Evolutionary conservation across 2,888 invertebrate species (phyloP).

Genomic region (Eurytoma adleriae): DNA sequence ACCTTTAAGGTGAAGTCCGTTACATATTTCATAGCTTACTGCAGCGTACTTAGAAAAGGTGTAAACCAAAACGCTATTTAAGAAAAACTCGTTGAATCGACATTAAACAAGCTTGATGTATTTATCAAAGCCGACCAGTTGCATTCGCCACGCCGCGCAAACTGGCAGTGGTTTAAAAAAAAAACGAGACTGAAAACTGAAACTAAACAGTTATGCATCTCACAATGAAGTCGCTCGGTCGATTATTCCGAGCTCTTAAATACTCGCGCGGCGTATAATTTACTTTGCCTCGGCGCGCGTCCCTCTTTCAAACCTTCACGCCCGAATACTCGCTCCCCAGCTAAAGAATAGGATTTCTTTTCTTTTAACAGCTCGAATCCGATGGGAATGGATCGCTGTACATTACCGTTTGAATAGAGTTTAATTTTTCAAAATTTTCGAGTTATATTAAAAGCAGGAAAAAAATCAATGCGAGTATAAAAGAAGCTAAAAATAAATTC

Average conservation of each 20-base stretch:
- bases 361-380: too few relatives aligned
- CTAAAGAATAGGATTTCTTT: background rate
- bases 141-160: background rate
- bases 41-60: too few relatives aligned
- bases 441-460: too few relatives aligned
- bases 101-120: too few relatives aligned
- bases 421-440: too few relatives aligned
- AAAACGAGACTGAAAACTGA: background rate
- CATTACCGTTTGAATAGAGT: background rate
- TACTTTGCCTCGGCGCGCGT: slow-evolving; percentile 30
- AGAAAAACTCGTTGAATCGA: too few relatives aligned
- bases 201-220: slow-evolving; percentile 36
- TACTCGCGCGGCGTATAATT: slow-evolving; percentile 45
- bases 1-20: too few relatives aligned
- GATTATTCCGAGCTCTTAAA: slow-evolving; percentile 48
- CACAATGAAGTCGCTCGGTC: slow-evolving; percentile 21
- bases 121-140: too few relatives aligned
- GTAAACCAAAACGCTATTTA: too few relatives aligned
- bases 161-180: background rate
- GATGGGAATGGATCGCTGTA: background rate
- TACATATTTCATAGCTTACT: too few relatives aligned
- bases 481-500: too few relatives aligned
- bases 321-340: slow-evolving; percentile 14
- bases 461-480: too few relatives aligned
- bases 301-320: slow-evolving; percentile 8